Conservation (phyloP, 2,888 invertebrate species). For the Criorhina ranunculi region DNA sequence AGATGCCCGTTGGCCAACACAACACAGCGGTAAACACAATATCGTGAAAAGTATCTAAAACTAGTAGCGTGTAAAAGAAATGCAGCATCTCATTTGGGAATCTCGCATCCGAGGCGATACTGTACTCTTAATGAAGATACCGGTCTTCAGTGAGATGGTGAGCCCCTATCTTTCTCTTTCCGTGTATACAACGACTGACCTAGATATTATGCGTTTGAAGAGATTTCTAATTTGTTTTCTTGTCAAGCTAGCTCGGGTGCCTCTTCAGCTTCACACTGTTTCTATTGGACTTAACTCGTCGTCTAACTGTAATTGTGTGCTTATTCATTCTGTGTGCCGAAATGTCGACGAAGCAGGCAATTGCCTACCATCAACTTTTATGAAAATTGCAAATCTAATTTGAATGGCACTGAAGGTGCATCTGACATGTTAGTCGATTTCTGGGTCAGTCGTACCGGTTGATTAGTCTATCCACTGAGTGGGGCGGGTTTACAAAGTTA, state of each 20-base stretch:
- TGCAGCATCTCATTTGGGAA: slow-evolving; percentile 67
- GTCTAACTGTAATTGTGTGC: slow-evolving; percentile 55
- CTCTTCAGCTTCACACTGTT: slow-evolving; percentile 54
- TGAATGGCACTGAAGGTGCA: slow-evolving; percentile 33
- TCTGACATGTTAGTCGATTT: slow-evolving; percentile 65
- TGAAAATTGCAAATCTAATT: slow-evolving; percentile 58
- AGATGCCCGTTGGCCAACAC: slow-evolving; percentile 11
- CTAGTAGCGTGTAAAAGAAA: slow-evolving; percentile 63
- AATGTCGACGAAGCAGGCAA: slow-evolving; percentile 47
- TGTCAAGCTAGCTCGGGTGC: slow-evolving; percentile 62
- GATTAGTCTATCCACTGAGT: slow-evolving; percentile 26
- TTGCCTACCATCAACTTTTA: slow-evolving; percentile 34
- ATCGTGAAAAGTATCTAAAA: slow-evolving; percentile 59
- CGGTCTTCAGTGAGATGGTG: slow-evolving; percentile 45
- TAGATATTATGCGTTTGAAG: slow-evolving; percentile 73
- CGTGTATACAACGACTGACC: slow-evolving; percentile 56
- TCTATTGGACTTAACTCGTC: not conserved
- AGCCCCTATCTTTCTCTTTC: not conserved
- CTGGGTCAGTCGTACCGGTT: slow-evolving; percentile 58
- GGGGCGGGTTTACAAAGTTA: slow-evolving; percentile 24
- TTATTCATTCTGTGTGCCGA: slow-evolving; percentile 53
- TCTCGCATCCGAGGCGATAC: slow-evolving; percentile 27
- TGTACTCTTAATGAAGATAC: slow-evolving; percentile 51
- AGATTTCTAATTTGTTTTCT: slow-evolving; percentile 76
- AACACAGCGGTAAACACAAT: slow-evolving; percentile 52